Evolutionary conservation across 92 coral and sea anemone genomes (phyloP), one percentile per base, ranked within the genome.

Genomic region (Isaurus tuberculatus): DNA sequence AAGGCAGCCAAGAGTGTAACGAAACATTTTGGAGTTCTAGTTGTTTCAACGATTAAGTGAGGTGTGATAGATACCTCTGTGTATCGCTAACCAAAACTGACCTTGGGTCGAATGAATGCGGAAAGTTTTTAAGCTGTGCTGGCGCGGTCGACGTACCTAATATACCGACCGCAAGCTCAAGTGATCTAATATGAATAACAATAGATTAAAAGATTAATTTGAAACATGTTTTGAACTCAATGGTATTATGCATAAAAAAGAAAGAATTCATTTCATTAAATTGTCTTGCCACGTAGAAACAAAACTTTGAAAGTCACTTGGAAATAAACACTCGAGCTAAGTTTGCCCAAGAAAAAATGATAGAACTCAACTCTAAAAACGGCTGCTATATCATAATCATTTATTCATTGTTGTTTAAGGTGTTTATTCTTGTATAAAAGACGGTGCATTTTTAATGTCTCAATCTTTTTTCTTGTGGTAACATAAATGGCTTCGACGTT

Each of bases 11-110:
- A 77, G 32, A 11, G 51, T 77, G 49, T 77, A 77, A 2, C 82
- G 82, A 58, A 77, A 77, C 82, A 77, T 77, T 55, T 26, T 77
- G 82, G 64, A 13, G 63, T 55, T 55, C 10, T 26, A n/a, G 63
- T 8, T 55, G 25, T 9, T 23, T 63, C 36, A 11, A 63, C 34
- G 68, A 17, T 22, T 34, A 13, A 60, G 10, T 5, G 10, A 22
- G 9, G 23, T 22, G 8, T 11, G 19, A 55, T 4, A 10, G 25
- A 19, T 11, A 55, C 63, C 23, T 63, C 69, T 25, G 3, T 11
- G 36, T 31, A 48, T 34, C 26, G 67, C 67, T 32, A 30, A 23
- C 10, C 30, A 19, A 32, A 32, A 16, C 53, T 23, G 44, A 33
- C 31, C 4, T 32, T 34, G 34, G 19, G 55, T n/a, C 17, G 46